Percentiles rank a stretch among this genome's conserved stretches.
These are phyloP conservation scores for Saccopteryx leptura DNA, from an alignment of 2,113 vertebrate species.

Conservation along the genomic window DNA sequence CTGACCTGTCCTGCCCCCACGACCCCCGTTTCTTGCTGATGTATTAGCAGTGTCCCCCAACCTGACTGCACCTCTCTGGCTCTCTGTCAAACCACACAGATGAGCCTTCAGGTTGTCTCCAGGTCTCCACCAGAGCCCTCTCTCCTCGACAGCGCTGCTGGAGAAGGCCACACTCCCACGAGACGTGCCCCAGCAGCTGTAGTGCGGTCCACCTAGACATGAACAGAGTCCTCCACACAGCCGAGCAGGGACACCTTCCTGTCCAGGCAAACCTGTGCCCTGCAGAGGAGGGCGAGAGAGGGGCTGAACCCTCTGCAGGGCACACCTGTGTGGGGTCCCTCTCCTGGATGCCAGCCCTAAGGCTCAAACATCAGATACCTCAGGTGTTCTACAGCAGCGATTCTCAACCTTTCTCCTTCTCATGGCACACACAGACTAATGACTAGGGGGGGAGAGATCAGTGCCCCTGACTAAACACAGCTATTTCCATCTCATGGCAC, in stretches of 20 bases:
- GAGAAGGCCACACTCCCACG: neutral
- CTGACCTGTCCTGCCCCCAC: neutral
- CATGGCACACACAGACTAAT: no score
- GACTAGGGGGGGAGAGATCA: no score
- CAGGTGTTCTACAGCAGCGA: neutral
- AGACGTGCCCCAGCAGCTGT: neutral
- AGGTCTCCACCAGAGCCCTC: neutral
- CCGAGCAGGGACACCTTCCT: neutral
- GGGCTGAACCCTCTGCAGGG: neutral
- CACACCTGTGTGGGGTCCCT: neutral
- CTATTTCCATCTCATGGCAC: no score
- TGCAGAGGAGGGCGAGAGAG: neutral
- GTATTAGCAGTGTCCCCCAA: neutral
- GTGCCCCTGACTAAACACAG: no score
- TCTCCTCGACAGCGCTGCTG: neutral
- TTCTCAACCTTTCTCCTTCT: no score
- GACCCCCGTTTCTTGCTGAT: neutral
- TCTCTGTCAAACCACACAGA: neutral
- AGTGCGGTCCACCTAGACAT: neutral
- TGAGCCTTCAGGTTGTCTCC: neutral
- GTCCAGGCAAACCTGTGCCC: neutral
- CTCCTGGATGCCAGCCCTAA: neutral
- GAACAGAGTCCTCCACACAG: neutral
- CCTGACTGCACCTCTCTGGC: neutral
- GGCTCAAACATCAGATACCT: neutral